These are phyloP conservation scores for Mastomys natalensis DNA, from an alignment of 2,113 vertebrate species.

Conservation along the genomic window DNA sequence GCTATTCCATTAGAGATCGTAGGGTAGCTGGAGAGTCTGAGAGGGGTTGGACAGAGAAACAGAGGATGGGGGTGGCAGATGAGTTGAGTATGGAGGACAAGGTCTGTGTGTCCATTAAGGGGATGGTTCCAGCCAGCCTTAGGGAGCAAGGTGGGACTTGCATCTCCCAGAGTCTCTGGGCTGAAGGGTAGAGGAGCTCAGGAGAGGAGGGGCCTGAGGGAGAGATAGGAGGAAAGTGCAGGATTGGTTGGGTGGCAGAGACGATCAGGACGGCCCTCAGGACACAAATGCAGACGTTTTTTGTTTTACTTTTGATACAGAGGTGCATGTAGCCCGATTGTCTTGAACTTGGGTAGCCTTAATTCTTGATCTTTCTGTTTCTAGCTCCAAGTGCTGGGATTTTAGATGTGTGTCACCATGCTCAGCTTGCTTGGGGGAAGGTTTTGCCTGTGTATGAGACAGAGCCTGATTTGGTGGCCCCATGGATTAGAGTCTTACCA, in stretches of 20 bases:
- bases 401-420: neutral
- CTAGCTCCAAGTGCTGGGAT: neutral
- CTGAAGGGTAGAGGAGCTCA: neutral
- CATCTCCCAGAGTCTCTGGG: neutral
- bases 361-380: neutral
- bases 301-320: neutral
- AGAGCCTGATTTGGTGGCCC: neutral
- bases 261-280: rapidly evolving
- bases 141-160: neutral
- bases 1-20: neutral
- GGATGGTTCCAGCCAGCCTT: neutral
- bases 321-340: neutral
- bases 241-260: neutral
- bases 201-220: neutral
- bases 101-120: neutral
- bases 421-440: neutral
- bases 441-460: neutral
- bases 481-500: neutral
- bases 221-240: neutral
- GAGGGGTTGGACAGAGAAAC: neutral
- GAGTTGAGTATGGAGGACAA: neutral
- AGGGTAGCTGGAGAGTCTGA: neutral
- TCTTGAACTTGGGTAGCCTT: neutral
- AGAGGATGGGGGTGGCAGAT: neutral
- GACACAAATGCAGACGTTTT: too few species aligned